Conservation (phyloP, 2,888 invertebrate genomes). For the Buathra laborator region DNA sequence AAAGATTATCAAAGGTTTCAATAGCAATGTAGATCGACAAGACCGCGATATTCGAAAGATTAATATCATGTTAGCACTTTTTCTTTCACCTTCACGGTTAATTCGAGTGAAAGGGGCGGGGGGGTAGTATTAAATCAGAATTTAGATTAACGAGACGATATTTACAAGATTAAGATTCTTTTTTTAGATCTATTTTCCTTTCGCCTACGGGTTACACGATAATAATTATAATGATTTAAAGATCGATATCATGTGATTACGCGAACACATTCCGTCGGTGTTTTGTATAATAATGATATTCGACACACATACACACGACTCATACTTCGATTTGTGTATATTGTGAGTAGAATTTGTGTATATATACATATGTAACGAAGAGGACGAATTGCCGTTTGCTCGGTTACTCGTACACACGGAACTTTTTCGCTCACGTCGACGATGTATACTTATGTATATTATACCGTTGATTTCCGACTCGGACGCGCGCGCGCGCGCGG, state of each 20-base stretch:
- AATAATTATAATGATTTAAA: conserved; percentile 10
- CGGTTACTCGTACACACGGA: conserved; percentile 10
- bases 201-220: background rate
- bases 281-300: background rate
- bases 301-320: background rate
- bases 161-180: no score
- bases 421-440: conserved; percentile 23
- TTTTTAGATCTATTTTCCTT: background rate
- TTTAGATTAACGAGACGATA: background rate
- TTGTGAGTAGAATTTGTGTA: conserved; percentile 1
- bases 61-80: background rate
- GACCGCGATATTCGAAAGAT: background rate
- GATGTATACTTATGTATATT: conserved; percentile 63
- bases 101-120: background rate
- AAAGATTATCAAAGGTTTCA: background rate
- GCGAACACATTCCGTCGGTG: background rate
- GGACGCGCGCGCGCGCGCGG: conserved; percentile 68
- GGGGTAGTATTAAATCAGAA: no score
- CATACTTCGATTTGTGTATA: conserved; percentile 23
- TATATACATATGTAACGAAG: conserved; percentile 39
- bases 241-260: conserved; percentile 13
- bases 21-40: background rate
- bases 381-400: conserved; percentile 33
- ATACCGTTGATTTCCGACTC: conserved; percentile 79
- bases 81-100: background rate